Conservation (phyloP, 2,888 invertebrate genomes). For the Bruchidius siliquastri region DNA sequence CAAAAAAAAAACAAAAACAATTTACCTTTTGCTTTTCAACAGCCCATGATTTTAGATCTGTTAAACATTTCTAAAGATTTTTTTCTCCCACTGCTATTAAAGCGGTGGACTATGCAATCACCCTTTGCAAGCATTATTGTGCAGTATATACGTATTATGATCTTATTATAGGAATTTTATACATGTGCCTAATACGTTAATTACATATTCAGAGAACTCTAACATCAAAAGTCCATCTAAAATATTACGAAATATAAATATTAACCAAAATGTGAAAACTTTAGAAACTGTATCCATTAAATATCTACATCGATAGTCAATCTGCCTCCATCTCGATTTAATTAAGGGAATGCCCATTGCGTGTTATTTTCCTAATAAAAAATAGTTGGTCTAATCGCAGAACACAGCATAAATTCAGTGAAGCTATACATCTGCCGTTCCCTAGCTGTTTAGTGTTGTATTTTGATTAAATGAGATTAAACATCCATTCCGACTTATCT, state of each 20-base stretch:
- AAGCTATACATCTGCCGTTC: not conserved
- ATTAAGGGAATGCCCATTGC: not conserved
- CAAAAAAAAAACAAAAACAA: no score
- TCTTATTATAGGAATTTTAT: not conserved
- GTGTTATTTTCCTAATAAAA: not conserved
- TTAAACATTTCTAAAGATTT: no score
- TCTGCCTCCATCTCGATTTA: not conserved
- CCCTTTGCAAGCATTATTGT: no score
- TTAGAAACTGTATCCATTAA: not conserved
- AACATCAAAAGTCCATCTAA: not conserved
- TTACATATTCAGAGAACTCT: not conserved
- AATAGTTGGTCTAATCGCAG: not conserved
- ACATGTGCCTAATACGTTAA: no score
- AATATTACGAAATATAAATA: not conserved
- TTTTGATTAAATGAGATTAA: not conserved
- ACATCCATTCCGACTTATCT: not conserved
- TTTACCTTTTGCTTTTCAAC: no score
- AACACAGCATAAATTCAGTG: not conserved
- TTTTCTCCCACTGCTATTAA: no score
- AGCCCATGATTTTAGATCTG: no score
- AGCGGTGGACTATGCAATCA: no score
- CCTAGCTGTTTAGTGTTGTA: not conserved
- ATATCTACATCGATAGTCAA: not conserved
- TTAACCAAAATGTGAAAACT: not conserved
- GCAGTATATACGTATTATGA: no score